Conservation (phyloP, 2,888 invertebrate genomes). For the Macroteleia sp. region DNA sequence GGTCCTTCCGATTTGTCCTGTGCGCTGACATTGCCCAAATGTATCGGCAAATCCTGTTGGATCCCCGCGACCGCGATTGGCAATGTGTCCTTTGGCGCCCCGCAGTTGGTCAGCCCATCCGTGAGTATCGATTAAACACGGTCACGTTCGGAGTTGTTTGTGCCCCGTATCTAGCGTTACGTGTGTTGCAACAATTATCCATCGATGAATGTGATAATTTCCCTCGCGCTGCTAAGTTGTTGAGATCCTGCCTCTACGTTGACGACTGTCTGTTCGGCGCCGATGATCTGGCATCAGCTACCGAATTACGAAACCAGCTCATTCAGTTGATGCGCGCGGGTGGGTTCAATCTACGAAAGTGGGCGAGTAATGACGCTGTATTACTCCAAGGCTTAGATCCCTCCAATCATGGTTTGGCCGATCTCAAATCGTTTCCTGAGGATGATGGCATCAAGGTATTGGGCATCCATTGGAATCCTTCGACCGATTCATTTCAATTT, state of each 20-base stretch:
- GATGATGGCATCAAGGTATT: neutral
- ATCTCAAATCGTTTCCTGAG: neutral
- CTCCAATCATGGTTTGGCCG: neutral
- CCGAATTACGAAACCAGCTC: conserved; percentile 10
- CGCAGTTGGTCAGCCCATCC: neutral
- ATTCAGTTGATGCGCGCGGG: neutral
- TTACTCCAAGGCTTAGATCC: neutral
- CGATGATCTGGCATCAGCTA: too few species aligned
- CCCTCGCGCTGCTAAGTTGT: neutral
- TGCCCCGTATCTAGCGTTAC: neutral
- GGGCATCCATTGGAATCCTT: neutral
- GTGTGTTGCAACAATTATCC: neutral
- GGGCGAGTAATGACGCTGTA: neutral
- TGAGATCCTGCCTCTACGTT: neutral
- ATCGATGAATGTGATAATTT: neutral
- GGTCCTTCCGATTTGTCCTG: too few species aligned
- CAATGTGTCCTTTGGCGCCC: neutral
- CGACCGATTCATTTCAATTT: neutral
- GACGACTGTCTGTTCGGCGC: too few species aligned
- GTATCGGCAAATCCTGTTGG: too few species aligned
- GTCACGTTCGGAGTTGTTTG: conserved; percentile 3
- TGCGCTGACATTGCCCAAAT: too few species aligned
- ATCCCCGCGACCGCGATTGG: neutral
- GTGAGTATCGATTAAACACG: neutral
- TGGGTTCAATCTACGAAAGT: neutral